Evolutionary conservation across 2,888 invertebrate genomes (phyloP).

Genomic region (Drosophila ustulata): DNA sequence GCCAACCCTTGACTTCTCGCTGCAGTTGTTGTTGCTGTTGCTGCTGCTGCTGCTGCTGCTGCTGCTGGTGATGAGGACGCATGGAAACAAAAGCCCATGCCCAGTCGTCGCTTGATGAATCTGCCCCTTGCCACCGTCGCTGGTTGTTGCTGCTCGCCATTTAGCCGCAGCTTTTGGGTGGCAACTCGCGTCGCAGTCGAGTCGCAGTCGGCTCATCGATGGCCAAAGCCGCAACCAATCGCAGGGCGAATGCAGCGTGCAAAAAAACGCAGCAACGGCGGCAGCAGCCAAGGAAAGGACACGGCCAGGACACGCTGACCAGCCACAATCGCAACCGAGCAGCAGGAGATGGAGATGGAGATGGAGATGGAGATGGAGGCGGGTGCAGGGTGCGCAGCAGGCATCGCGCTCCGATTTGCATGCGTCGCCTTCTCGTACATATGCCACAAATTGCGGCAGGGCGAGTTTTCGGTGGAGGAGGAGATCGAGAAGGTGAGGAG

Average conservation of each 20-base stretch:
- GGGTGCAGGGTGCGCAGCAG: slow-evolving; percentile 23
- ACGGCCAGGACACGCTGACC: slow-evolving; percentile 63
- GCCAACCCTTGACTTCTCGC: slow-evolving; percentile 47
- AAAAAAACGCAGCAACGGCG: slow-evolving; percentile 70
- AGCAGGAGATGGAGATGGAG: neutral
- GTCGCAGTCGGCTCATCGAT: slow-evolving; percentile 65
- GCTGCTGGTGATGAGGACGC: slow-evolving; percentile 38
- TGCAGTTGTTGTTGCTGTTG: slow-evolving; percentile 20
- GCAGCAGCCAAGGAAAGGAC: slow-evolving; percentile 49
- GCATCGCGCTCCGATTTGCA: slow-evolving; percentile 69
- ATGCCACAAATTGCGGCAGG: slow-evolving; percentile 17
- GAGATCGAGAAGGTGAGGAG: neutral
- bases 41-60: slow-evolving; percentile 26
- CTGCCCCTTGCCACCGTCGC: slow-evolving; percentile 23
- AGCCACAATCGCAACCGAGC: slow-evolving; percentile 51
- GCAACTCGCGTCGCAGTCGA: slow-evolving; percentile 13
- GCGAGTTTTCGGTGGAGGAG: neutral
- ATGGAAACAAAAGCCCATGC: slow-evolving; percentile 44
- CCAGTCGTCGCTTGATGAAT: slow-evolving; percentile 48
- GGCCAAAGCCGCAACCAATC: slow-evolving; percentile 71
- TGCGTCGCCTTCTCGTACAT: slow-evolving; percentile 61
- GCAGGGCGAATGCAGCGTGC: slow-evolving; percentile 75
- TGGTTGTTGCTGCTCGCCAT: slow-evolving; percentile 4
- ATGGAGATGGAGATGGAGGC: neutral
- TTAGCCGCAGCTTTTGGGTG: slow-evolving; percentile 30